phyloP scores from a whole-genome alignment of 2,113 vertebrate genomes.

The Carettochelys insculpta region DNA sequence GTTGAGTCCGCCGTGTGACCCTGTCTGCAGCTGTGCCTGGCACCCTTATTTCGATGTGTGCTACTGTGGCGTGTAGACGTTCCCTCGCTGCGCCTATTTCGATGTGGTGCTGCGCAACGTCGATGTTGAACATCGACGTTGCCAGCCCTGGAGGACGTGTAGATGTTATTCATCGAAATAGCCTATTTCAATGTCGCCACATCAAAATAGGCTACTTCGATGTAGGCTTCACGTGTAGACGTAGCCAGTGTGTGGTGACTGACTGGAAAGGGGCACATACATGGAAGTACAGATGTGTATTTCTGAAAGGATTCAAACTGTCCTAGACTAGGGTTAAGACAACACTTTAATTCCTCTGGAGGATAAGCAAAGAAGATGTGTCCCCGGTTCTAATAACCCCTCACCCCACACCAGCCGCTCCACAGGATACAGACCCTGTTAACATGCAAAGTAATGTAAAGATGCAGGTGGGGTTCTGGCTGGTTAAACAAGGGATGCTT shows the following conservation, averaged over 20 bases:
- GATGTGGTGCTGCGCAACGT: too few relatives aligned
- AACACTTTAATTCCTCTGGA: not conserved
- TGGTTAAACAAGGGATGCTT: constrained; percentile 68
- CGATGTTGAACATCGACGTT: too few relatives aligned
- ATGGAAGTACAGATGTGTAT: not conserved
- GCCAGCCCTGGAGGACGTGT: too few relatives aligned
- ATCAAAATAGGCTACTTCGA: too few relatives aligned
- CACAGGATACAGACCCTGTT: constrained; percentile 36
- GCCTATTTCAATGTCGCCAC: too few relatives aligned
- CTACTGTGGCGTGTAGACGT: too few relatives aligned
- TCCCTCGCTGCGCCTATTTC: too few relatives aligned
- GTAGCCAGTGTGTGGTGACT: not conserved
- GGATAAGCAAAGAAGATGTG: not conserved
- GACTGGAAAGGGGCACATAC: not conserved
- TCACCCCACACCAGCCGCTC: constrained; percentile 14
- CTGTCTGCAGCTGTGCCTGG: too few relatives aligned
- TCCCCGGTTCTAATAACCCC: constrained; percentile 40
- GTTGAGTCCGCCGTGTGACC: too few relatives aligned
- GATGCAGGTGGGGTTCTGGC: constrained; percentile 70
- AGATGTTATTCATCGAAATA: too few relatives aligned
- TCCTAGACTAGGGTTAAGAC: not conserved
- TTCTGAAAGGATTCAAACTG: not conserved
- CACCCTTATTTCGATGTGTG: too few relatives aligned
- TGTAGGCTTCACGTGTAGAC: too few relatives aligned
- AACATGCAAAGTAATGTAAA: constrained; percentile 69